These are phyloP conservation scores for Bothrops jararaca DNA, from an alignment of 2,113 vertebrate species.

Conservation along the genomic window DNA sequence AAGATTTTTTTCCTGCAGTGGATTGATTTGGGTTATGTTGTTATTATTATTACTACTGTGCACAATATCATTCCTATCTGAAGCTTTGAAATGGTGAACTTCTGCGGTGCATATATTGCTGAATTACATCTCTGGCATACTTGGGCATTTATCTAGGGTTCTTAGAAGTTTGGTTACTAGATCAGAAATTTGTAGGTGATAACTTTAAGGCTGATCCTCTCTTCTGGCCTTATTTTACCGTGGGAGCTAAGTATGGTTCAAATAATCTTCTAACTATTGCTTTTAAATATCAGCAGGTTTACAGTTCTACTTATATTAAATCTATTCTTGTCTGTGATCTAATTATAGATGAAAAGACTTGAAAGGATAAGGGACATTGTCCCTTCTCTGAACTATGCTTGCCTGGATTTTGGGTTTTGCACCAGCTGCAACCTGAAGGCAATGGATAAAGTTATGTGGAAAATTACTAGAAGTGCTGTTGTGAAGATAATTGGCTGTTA, in stretches of 20 bases:
- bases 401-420: not conserved
- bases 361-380: not conserved
- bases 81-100: conserved; percentile 67
- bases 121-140: not conserved
- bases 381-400: not conserved
- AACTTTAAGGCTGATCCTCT: not conserved
- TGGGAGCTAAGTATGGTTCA: not conserved
- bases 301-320: not conserved
- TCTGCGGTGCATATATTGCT: not conserved
- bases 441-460: not conserved
- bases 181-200: not conserved
- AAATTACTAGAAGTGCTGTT: not conserved
- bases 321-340: not conserved
- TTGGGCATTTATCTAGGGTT: not conserved
- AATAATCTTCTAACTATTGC: not conserved
- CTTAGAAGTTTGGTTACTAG: not conserved
- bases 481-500: not conserved
- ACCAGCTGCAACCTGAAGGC: not conserved
- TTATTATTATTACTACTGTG: conserved; percentile 62
- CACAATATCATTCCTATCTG: conserved; percentile 69
- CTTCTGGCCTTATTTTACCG: not conserved
- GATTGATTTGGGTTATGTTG: not conserved
- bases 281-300: not conserved
- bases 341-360: not conserved
- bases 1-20: not conserved